A percentile compares a stretch with the other conserved stretches of the same genome.
phyloP scores from a whole-genome alignment of 1,140 invertebrate genomes.

The Pseudomyrmex dendroicus region DNA sequence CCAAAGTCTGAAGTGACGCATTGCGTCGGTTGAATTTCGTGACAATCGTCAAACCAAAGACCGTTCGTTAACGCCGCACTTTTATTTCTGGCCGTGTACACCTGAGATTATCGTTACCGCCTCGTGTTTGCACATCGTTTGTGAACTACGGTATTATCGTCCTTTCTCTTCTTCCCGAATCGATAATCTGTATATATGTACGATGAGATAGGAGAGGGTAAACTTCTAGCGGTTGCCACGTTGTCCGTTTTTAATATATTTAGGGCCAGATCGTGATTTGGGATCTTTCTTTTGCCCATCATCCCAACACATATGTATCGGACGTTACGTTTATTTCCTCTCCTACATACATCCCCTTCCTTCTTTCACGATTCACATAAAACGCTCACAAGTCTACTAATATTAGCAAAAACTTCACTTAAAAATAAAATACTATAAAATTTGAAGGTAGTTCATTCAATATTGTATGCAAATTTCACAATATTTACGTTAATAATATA shows the following conservation, averaged over 20 bases:
- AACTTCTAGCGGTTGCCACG: conserved; percentile 43
- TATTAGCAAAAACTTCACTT: no score
- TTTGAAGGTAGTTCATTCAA: no score
- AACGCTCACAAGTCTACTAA: no score
- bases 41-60: not conserved
- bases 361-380: not conserved
- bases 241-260: conserved; percentile 55
- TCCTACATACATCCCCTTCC: not conserved
- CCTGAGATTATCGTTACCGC: not conserved
- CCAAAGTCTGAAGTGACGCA: conserved; percentile 14
- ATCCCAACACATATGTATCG: not conserved
- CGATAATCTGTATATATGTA: conserved; percentile 36
- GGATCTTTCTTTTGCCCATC: conserved; percentile 48
- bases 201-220: conserved; percentile 20
- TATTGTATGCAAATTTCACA: no score
- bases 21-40: not conserved
- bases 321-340: not conserved
- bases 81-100: conserved; percentile 1
- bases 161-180: conserved; percentile 9
- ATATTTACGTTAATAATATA: no score
- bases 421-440: no score
- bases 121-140: not conserved
- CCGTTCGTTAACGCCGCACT: not conserved
- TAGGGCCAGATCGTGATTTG: conserved; percentile 60
- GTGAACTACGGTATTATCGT: conserved; percentile 20